These are phyloP conservation scores for Melipona quadrifasciata DNA, from an alignment of 1,140 invertebrate genomes.

Conservation along the genomic window DNA sequence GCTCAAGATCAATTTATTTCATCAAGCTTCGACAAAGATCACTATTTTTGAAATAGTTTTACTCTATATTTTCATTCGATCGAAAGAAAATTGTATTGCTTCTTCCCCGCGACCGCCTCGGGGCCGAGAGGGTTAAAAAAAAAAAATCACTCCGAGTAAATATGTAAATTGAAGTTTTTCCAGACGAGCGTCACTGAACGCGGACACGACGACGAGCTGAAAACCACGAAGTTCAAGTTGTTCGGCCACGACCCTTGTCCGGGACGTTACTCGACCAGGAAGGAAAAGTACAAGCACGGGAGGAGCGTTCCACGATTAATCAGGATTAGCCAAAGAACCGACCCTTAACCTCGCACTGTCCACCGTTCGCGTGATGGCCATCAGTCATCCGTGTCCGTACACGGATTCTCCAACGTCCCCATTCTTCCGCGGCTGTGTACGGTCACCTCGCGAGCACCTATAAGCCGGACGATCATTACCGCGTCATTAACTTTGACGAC, in stretches of 20 bases:
- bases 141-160: not conserved
- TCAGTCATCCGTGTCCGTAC: conserved; percentile 64
- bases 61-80: too few species aligned
- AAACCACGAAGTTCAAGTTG: conserved; percentile 49
- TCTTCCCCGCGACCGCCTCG: too few species aligned
- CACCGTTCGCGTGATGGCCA: conserved; percentile 70
- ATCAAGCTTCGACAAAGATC: too few species aligned
- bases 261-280: conserved; percentile 5
- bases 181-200: not conserved
- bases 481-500: conserved; percentile 77
- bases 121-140: not conserved
- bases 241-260: conserved; percentile 35
- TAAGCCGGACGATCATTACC: conserved; percentile 72
- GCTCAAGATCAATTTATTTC: too few species aligned
- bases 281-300: conserved; percentile 52
- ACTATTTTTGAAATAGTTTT: too few species aligned
- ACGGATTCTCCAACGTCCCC: conserved; percentile 11
- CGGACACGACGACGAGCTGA: conserved; percentile 14
- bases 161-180: not conserved
- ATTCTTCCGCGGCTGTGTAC: not conserved
- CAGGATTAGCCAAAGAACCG: conserved; percentile 73
- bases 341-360: conserved; percentile 59
- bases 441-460: conserved; percentile 50
- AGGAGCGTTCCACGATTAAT: conserved; percentile 69
- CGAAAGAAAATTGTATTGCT: too few species aligned